These are phyloP conservation scores for Ahaetulla prasina DNA, from an alignment of 2,113 vertebrate genomes.

Conservation along the genomic window DNA sequence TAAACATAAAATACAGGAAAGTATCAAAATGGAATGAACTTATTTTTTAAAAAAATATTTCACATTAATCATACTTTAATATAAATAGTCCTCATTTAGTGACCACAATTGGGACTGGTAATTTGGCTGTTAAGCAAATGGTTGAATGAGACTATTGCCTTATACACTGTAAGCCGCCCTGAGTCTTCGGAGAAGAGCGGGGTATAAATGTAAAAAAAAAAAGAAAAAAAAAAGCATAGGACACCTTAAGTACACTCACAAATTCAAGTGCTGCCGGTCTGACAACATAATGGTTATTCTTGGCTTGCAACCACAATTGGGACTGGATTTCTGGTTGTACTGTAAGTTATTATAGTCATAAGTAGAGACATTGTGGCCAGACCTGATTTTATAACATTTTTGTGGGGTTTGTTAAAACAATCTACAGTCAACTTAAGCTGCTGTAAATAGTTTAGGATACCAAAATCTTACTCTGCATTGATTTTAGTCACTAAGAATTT, in stretches of 20 bases:
- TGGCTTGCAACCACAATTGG: neutral
- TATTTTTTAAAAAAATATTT: neutral
- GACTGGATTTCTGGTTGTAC: neutral
- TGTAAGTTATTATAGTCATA: neutral
- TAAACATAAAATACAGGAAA: neutral
- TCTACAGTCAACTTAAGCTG: neutral
- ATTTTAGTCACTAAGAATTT: neutral
- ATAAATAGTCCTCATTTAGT: neutral
- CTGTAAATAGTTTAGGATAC: neutral
- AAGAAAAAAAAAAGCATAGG: too few relatives aligned
- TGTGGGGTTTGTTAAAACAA: neutral
- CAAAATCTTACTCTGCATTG: neutral
- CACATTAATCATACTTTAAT: neutral
- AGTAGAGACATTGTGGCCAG: neutral
- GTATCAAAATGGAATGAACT: neutral
- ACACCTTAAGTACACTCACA: neutral
- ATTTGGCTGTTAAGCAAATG: neutral
- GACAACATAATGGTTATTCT: neutral
- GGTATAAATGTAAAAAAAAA: too few relatives aligned
- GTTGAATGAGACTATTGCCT: too few relatives aligned
- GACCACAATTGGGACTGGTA: neutral
- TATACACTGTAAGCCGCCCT: too few relatives aligned
- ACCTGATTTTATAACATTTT: neutral
- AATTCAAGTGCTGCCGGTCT: neutral
- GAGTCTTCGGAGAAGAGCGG: too few relatives aligned